Evolutionary conservation across 2,113 vertebrate species (phyloP).

Genomic region (Chionomys nivalis): DNA sequence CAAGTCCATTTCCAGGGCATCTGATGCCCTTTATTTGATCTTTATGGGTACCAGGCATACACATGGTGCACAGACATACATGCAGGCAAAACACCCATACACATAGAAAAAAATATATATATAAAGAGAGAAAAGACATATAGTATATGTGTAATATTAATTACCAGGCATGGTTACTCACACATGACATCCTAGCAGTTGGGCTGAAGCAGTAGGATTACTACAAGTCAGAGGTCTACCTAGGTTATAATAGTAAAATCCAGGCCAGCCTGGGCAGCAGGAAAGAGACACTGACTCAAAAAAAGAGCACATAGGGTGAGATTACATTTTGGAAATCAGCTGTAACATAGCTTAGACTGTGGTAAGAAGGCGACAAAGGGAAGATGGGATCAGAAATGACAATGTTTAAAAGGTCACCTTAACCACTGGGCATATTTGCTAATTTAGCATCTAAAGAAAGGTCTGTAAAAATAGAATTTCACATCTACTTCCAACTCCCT

Average conservation of each 20-base stretch:
- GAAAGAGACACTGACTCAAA: not conserved
- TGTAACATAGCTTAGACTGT: not conserved
- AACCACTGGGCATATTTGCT: constrained; percentile 42
- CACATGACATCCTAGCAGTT: not conserved
- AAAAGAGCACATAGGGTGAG: not conserved
- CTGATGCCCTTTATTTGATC: not conserved
- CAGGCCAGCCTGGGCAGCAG: not conserved
- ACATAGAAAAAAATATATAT: not conserved
- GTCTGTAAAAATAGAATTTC: constrained; percentile 50
- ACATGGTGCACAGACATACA: not conserved
- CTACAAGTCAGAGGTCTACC: not conserved
- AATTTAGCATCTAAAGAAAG: constrained; percentile 54
- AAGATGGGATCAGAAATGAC: constrained; percentile 31
- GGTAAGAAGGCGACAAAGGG: constrained; percentile 8
- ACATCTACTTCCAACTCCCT: constrained; percentile 22
- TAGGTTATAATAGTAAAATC: not conserved
- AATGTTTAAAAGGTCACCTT: constrained; percentile 54
- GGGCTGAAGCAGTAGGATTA: not conserved
- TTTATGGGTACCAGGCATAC: not conserved
- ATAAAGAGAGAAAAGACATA: not conserved
- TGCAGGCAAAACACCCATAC: not conserved
- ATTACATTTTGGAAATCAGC: constrained; percentile 60
- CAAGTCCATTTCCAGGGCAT: not conserved
- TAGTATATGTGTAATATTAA: too few relatives aligned
- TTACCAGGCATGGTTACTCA: not conserved